A percentile compares a stretch with the other conserved stretches of the same genome.
Conservation (phyloP, 2,113 vertebrate genomes). For the Onychostruthus taczanowskii region DNA sequence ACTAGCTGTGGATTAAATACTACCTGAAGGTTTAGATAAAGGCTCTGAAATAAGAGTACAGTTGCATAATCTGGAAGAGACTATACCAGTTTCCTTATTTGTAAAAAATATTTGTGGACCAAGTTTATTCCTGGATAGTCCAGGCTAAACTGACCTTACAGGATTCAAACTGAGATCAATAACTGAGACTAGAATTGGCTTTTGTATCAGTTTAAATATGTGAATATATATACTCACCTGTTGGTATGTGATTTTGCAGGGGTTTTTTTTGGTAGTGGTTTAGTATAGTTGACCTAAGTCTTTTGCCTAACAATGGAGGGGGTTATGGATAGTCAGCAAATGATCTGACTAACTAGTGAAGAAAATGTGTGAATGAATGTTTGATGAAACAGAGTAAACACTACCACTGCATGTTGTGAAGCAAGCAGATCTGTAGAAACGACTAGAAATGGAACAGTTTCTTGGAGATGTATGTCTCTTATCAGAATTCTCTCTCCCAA, state of each 20-base stretch:
- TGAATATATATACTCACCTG: neutral
- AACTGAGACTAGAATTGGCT: neutral
- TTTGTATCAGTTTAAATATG: neutral
- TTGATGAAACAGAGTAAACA: neutral
- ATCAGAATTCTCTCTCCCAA: neutral
- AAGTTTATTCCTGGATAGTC: neutral
- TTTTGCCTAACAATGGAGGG: neutral
- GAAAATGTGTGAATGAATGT: neutral
- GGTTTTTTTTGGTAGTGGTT: neutral
- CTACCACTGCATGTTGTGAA: neutral
- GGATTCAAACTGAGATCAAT: neutral
- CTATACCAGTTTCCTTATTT: neutral
- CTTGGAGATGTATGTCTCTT: neutral
- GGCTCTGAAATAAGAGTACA: neutral
- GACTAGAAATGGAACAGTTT: neutral
- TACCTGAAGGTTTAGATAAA: neutral
- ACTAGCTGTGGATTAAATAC: neutral
- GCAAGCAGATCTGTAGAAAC: neutral
- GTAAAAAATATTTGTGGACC: neutral
- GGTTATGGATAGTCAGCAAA: neutral
- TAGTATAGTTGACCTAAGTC: neutral
- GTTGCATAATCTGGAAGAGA: neutral
- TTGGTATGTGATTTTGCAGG: neutral
- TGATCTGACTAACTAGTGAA: neutral
- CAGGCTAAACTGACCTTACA: neutral